These are phyloP conservation scores for Lycia hirtaria DNA, from an alignment of 2,888 invertebrate genomes.

Conservation along the genomic window DNA sequence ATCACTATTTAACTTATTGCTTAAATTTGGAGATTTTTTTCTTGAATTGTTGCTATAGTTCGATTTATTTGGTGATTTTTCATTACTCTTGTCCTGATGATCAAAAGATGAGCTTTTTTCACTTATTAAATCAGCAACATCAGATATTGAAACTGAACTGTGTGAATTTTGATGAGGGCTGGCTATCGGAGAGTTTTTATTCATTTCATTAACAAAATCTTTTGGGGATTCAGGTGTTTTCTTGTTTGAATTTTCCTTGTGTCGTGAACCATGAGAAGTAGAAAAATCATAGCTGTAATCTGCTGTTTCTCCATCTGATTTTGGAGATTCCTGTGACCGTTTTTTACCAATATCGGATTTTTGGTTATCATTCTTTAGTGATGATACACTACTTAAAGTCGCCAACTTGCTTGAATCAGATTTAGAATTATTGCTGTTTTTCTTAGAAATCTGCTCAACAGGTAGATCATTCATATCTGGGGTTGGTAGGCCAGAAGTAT, in stretches of 20 bases:
- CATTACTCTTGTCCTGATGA: slow-evolving; percentile 50
- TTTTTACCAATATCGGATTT: slow-evolving; percentile 44
- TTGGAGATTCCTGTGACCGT: slow-evolving; percentile 49
- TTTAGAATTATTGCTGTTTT: slow-evolving; percentile 44
- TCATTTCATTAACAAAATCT: slow-evolving; percentile 42
- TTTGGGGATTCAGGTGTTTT: slow-evolving; percentile 20
- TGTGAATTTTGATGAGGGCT: slow-evolving; percentile 65
- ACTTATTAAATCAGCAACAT: slow-evolving; percentile 78
- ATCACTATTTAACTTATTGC: slow-evolving; percentile 59
- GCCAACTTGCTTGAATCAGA: slow-evolving; percentile 51
- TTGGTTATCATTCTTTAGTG: slow-evolving; percentile 49
- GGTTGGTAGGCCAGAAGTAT: slow-evolving; percentile 62
- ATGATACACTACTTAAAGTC: slow-evolving; percentile 56
- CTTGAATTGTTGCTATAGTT: slow-evolving; percentile 50
- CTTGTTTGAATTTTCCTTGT: slow-evolving; percentile 48
- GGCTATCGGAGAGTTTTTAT: slow-evolving; percentile 50
- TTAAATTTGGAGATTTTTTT: slow-evolving; percentile 48
- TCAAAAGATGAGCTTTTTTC: slow-evolving; percentile 63
- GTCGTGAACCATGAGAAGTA: slow-evolving; percentile 57
- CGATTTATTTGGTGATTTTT: slow-evolving; percentile 47
- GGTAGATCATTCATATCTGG: slow-evolving; percentile 28
- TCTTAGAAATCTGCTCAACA: slow-evolving; percentile 42
- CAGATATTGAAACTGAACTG: slow-evolving; percentile 76
- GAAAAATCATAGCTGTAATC: slow-evolving; percentile 77
- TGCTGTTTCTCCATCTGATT: slow-evolving; percentile 62